A percentile compares a stretch with the other conserved stretches of the same genome.
Evolutionary conservation across 64 coral and sea anemone genomes (phyloP).

Genomic region (Actinia tenebrosa): DNA sequence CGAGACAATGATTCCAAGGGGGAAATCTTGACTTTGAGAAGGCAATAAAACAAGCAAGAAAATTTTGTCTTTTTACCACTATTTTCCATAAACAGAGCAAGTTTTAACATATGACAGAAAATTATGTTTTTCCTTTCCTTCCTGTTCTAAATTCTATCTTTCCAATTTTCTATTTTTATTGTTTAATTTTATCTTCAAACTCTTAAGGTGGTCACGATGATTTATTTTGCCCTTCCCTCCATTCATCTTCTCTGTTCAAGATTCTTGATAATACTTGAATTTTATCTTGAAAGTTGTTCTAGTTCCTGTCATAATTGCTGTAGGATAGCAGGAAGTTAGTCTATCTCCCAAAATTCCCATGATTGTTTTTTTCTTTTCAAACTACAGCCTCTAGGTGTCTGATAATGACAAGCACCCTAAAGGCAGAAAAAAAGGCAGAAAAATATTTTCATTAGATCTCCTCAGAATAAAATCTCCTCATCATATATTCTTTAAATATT

Average conservation of each 20-base stretch:
- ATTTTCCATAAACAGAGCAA: neutral
- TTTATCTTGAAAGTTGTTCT: neutral
- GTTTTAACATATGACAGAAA: neutral
- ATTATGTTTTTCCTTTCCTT: neutral
- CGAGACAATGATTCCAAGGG: too few relatives aligned
- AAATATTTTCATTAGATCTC: neutral
- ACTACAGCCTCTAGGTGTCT: neutral
- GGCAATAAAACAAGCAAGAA: too few relatives aligned
- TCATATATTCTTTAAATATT: neutral
- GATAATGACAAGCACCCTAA: neutral
- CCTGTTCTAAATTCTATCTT: neutral
- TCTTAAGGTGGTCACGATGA: neutral
- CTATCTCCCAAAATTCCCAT: neutral
- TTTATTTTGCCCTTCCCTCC: neutral
- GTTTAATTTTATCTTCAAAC: neutral
- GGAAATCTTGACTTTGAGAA: too few relatives aligned
- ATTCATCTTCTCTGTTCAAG: neutral
- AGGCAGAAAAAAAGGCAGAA: neutral
- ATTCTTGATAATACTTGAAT: slow-evolving; percentile 3
- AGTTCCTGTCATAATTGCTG: neutral
- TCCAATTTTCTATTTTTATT: neutral
- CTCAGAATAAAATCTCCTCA: neutral
- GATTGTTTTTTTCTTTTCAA: neutral
- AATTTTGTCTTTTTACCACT: neutral
- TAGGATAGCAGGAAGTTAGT: neutral